Evolutionary conservation across 92 coral and sea anemone species (phyloP), one percentile per base, ranked within the genome.

Genomic region (Porites rus): DNA sequence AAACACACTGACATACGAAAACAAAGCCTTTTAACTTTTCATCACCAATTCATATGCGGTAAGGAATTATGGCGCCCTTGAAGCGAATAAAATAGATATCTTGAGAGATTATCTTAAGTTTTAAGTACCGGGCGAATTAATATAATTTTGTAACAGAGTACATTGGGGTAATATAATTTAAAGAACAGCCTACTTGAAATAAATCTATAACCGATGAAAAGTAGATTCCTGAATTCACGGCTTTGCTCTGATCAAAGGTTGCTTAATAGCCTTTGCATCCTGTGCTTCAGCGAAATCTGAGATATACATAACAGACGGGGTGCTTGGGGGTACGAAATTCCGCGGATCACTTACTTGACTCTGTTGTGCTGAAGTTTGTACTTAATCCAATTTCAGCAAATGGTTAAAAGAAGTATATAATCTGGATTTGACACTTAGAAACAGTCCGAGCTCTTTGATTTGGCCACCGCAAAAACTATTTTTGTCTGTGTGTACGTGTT

Each of bases 71-170:
- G 67, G 80, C 69, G 68, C 68, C 80, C 80, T 18, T 50, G 61
- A 60, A 76, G 80, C 63, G 61, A 18, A 31, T 76, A 6, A 66
- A 38, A 51, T 65, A 79, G 72, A 53, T 79, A 79, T 79, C 84
- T 79, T 50, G 8, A 51, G 64, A 67, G 84, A 79, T 51, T 65
- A 79, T 79, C 84, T 66, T 79, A 65, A 79, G 51, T 11, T 77
- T 8, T 2, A 63, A 60, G 81, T 62, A 21, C n/a, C 10, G 28
- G 50, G 52, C 14, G 18, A 65, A 9, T 22, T 38, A 19, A 24
- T 56, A 1, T 46, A 65, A 14, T 61, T 19, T 50, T 79, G 20
- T 5, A 46, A 38, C 50, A 65, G 8, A 10, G 10, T 65, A 18
- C 7, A 8, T 10, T 65, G 69, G 9, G 2, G 28, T 10, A 65